Evolutionary conservation across 2,888 invertebrate species (phyloP), one percentile per base, ranked within the genome.

Genomic region (Trichogramma evanescens): DNA sequence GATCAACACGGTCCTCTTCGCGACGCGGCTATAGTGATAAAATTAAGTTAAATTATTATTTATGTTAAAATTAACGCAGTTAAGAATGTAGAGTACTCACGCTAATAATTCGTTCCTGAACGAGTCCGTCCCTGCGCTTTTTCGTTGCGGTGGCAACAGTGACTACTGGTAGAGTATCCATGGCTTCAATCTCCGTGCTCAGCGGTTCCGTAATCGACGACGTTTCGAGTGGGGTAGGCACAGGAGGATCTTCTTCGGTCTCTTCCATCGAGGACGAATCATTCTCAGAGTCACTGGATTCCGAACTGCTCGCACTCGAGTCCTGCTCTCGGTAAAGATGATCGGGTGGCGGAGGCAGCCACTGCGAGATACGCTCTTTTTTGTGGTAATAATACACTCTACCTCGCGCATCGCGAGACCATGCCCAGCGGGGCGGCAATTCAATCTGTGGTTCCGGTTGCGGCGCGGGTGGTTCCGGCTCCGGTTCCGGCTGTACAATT

Each of bases 341-440:
- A 50, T 77, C 74, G 2, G 79, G 79, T 0, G 80, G 79, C 1
- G 82, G 82, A 42, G 90, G 89, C 66, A 85, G 79, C 93, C 93
- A 93, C 73, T 91, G 91, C 38, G 91, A 84, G 67, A 87, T 82
- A 6, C 91, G 81, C 54, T 87, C 82, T 75, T 87, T 89, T 2
- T 88, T 81, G 76, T 97, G 94, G 79, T 95, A 98, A 80, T 94
- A 98, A 78, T 95, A 97, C 0, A 88, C 84, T 66, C 93, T 84
- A 0, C 95, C 95, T 57, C 89, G 87, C 3, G 83, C 79, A 74
- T 95, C 95, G 63, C 84, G 82, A 0, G 92, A 89, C 69, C 87
- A 88, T 70, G 91, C 90, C 97, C 97, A 98, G 72, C 89, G 85
- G 0, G 89, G 88, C 0, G 94, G 93, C 61, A 95, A 79, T 67